A percentile compares a stretch with the other conserved stretches of the same genome.
Conservation (phyloP, 2,888 invertebrate genomes). For the Nomada ferruginata region DNA sequence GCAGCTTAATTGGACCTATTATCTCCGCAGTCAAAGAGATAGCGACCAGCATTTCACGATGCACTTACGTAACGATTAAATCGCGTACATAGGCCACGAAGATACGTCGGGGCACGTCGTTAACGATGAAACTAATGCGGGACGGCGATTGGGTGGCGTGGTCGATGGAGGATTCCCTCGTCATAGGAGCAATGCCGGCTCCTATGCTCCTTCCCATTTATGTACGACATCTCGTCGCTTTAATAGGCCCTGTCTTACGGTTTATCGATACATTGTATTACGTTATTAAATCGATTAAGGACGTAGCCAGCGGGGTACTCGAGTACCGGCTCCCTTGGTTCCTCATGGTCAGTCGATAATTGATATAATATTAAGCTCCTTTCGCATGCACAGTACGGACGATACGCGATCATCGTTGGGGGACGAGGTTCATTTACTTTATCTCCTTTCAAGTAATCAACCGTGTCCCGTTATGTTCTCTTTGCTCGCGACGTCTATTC, state of each 20-base stretch:
- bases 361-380: slow-evolving; percentile 8
- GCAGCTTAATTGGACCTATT: slow-evolving; percentile 70
- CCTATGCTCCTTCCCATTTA: slow-evolving; percentile 24
- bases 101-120: slow-evolving; percentile 59
- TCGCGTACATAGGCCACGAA: slow-evolving; percentile 48
- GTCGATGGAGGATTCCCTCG: slow-evolving; percentile 54
- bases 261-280: slow-evolving; percentile 43
- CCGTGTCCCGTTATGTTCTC: not conserved
- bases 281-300: slow-evolving; percentile 47
- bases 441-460: not conserved
- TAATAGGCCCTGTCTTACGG: slow-evolving; percentile 41
- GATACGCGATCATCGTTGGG: not conserved
- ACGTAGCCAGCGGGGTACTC: not conserved
- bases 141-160: slow-evolving; percentile 62
- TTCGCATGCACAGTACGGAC: not conserved
- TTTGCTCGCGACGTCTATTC: not conserved
- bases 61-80: slow-evolving; percentile 71
- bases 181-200: slow-evolving; percentile 10
- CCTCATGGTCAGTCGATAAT: slow-evolving; percentile 3
- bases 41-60: slow-evolving; percentile 72
- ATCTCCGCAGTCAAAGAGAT: slow-evolving; percentile 71
- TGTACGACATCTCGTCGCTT: slow-evolving; percentile 30
- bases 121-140: slow-evolving; percentile 72
- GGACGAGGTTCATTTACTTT: not conserved
- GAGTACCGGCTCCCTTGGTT: not conserved